A percentile compares a stretch with the other conserved stretches of the same genome.
Evolutionary conservation across 2,888 invertebrate genomes (phyloP).

Genomic region (Morinoia aosen): DNA sequence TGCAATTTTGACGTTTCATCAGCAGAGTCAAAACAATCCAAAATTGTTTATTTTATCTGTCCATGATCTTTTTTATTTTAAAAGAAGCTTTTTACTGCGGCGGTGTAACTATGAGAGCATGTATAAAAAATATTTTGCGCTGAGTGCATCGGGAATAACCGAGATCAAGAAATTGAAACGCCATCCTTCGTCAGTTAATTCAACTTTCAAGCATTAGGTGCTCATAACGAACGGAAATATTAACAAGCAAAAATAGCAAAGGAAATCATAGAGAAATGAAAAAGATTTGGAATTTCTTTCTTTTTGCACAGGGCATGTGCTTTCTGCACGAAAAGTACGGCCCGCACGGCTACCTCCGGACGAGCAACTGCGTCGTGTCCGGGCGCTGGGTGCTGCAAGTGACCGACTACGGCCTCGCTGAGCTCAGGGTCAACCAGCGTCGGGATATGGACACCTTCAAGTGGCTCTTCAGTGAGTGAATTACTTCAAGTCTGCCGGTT

Average conservation of each 20-base stretch:
- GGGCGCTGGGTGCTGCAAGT: constrained; percentile 98
- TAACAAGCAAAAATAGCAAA: neutral
- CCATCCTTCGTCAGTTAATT: too few relatives aligned
- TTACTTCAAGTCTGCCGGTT: neutral
- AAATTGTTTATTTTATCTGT: too few relatives aligned
- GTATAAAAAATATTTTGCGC: too few relatives aligned
- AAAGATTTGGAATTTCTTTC: neutral
- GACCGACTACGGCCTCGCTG: constrained; percentile 95
- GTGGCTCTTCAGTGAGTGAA: neutral
- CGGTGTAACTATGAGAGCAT: too few relatives aligned
- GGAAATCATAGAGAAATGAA: neutral
- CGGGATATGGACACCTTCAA: constrained; percentile 31
- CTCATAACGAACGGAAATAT: neutral
- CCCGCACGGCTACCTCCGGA: constrained; percentile 96
- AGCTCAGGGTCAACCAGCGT: constrained; percentile 80
- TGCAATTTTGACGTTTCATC: too few relatives aligned
- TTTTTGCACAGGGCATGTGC: constrained; percentile 70
- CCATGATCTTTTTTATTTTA: too few relatives aligned
- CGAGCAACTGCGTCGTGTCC: constrained; percentile 98
- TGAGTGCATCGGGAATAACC: too few relatives aligned
- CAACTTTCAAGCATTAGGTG: neutral
- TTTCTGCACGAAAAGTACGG: constrained; percentile 70
- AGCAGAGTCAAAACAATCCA: too few relatives aligned
- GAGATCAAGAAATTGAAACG: too few relatives aligned
- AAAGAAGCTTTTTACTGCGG: too few relatives aligned